Conservation (phyloP, 92 coral and sea anemone species). For the Parazoanthus darwini region DNA sequence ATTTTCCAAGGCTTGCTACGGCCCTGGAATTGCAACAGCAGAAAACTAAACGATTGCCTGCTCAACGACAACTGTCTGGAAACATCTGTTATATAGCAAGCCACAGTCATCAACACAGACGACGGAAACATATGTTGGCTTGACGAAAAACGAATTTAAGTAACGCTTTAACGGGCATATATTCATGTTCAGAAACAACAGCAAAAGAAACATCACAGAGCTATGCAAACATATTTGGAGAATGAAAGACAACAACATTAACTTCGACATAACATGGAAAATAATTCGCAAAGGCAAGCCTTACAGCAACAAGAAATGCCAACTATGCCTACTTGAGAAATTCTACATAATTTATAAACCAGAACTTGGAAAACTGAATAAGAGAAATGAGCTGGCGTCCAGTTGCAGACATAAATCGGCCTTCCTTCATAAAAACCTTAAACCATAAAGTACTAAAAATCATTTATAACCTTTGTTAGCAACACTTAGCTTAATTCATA, state of each 20-base stretch:
- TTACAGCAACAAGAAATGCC: no score
- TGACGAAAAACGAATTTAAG: neutral
- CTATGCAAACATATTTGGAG: neutral
- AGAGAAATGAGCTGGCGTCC: no score
- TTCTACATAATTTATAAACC: no score
- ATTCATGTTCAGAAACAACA: neutral
- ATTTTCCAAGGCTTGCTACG: no score
- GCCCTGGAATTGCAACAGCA: neutral
- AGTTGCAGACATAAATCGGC: no score
- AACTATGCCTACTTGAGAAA: no score
- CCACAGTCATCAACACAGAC: neutral
- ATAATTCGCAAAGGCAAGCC: no score
- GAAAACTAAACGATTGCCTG: neutral
- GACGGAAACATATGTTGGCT: neutral
- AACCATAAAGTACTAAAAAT: no score
- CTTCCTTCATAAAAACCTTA: no score
- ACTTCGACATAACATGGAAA: no score
- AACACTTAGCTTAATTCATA: slow-evolving; percentile 10
- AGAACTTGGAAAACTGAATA: no score
- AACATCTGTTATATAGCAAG: neutral
- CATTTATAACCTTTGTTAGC: neutral
- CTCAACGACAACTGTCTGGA: neutral
- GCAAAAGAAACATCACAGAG: neutral
- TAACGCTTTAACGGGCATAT: slow-evolving; percentile 7
- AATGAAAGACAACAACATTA: no score